Base-by-base conservation (phyloP, 2,113 vertebrate genomes). In the Nibea albiflora region DNA sequence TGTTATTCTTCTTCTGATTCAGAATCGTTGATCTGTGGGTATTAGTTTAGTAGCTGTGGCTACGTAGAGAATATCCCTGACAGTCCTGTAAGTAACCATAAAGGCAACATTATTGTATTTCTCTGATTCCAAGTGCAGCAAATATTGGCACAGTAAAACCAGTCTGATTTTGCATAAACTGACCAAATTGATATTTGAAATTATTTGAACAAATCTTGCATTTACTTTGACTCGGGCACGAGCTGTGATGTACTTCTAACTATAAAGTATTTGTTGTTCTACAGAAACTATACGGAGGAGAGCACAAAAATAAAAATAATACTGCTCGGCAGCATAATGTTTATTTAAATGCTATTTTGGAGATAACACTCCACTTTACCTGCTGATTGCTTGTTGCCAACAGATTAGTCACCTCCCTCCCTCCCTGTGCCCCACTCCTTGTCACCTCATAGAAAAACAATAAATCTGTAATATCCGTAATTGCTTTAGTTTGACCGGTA, bases 401-500 rank as follows among this genome's bases (percentile, higher is more conserved):
- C n/a, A 64, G 8, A 11, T 28, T 68, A 20, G 12, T 74, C 47
- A n/a, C 49, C 31, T 42, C 44, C 31, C 0, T 19, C 14, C 58
- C 35, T 22, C 44, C 39, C 26, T 8, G 2, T 22, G 20, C 3
- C 22, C n/a, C 14, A n/a, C 11, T n/a, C 17, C 20, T 46, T 8
- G 3, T 28, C 68, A 68, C 63, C 56, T 68, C 47, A 80, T 49
- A 83, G 24, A 80, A 31, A 87, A 75, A 86, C 57, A 79, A 80
- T 79, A 68, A 28, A 85, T 73, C 42, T 76, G 52, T 64, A 83
- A 86, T 73, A 63, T 84, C 57, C 79, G 68, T 88, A 86, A 88
- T 81, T 82, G 75, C 63, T 82, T 90, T 88, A 88, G 73, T 75
- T 77, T 78, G 81, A 81, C 58, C 19, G 11, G 73, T 83, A 81